phyloP scores from a whole-genome alignment of 2,797 vertebrate species.

The Phalanger gymnotis region DNA sequence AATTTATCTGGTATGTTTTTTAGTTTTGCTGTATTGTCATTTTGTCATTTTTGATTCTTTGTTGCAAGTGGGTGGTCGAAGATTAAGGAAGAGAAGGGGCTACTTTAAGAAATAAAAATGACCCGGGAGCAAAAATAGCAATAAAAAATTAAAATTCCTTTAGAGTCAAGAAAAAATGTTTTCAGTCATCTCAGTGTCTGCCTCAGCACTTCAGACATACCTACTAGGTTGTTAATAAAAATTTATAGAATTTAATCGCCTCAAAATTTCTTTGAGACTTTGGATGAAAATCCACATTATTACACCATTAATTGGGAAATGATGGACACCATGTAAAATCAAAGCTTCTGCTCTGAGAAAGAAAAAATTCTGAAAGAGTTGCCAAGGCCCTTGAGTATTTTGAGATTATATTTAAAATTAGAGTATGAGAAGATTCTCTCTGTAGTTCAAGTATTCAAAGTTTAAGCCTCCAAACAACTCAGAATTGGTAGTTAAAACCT shows the following conservation, averaged over 20 bases:
- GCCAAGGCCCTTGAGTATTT: constrained; percentile 19
- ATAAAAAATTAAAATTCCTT: background rate
- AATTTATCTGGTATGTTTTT: background rate
- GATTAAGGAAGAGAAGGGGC: background rate
- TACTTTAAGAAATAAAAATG: background rate
- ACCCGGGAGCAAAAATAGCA: background rate
- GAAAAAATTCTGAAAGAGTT: constrained; percentile 16
- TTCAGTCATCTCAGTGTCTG: background rate
- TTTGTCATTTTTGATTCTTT: background rate
- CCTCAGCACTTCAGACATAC: background rate
- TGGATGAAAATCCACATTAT: constrained; percentile 17
- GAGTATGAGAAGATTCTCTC: constrained; percentile 2
- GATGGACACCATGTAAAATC: constrained; percentile 24
- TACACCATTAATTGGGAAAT: background rate
- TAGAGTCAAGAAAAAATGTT: no score
- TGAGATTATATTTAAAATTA: constrained; percentile 18
- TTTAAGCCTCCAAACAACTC: constrained; percentile 57
- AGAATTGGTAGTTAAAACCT: constrained; percentile 57
- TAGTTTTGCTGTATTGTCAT: background rate
- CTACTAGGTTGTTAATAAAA: background rate
- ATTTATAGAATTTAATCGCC: background rate
- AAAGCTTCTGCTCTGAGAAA: background rate
- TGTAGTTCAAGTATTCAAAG: constrained; percentile 46
- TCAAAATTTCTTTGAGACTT: background rate
- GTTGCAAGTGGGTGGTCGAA: background rate